Evolutionary conservation across 2,113 vertebrate species (phyloP), one percentile per base, ranked within the genome.

Genomic region (Thunnus thynnus): DNA sequence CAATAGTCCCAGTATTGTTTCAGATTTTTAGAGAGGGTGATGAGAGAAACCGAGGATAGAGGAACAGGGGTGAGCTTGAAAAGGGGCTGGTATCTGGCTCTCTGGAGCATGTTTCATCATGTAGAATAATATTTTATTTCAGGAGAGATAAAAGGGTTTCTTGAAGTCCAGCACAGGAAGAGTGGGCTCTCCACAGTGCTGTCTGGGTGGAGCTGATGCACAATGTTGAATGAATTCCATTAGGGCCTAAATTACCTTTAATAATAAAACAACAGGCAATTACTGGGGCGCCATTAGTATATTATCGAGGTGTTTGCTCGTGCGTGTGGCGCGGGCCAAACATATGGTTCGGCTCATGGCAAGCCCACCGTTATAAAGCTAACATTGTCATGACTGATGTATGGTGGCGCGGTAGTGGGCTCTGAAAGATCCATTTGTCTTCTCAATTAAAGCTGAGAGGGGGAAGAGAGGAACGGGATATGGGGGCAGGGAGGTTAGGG

Each of bases 401-500:
- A 96, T 96, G 93, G 91, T 86, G 91, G 87, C 74, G 88, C 66
- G 92, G 62, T 92, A 86, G 75, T 89, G 13, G 71, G 90, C 94
- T 94, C 93, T 95, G 94, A 92, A 93, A 94, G 93, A 95, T 96
- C 95, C 94, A 95, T 94, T 96, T 95, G 89, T 92, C 94, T 94
- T 94, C 92, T 92, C 88, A 95, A 95, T 94, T 92, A 93, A 93
- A 94, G 87, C 44, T 82, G 93, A 94, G 90, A 80, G 93, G 90
- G 88, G 92, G 88, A 87, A 90, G 91, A 90, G 89, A 92, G 91
- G 87, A 88, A 91, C 64, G 89, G 91, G 89, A 94, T 93, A 91
- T 90, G 91, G 91, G 90, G 91, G 83, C 80, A 86, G 90, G 89
- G 92, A 90, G 91, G 93, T 88, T 90, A 89, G 88, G 82, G 80